A percentile compares a stretch with the other conserved stretches of the same genome.
Evolutionary conservation across 2,113 vertebrate genomes (phyloP).

Genomic region (Axis porcinus): DNA sequence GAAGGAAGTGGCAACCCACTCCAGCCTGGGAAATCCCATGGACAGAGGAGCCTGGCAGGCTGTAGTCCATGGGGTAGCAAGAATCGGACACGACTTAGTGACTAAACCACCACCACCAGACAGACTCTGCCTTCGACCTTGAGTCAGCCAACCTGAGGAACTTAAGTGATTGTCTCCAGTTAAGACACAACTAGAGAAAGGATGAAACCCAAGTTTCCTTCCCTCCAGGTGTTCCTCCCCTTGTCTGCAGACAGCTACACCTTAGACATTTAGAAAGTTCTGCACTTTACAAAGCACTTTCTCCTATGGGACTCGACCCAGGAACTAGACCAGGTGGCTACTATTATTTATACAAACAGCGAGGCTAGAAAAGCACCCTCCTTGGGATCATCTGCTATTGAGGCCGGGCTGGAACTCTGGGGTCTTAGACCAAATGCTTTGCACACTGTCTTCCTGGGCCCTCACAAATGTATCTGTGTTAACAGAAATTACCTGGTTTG

Average conservation of each 20-base stretch:
- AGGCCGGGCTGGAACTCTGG: neutral
- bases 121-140: neutral
- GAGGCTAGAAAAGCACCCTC: neutral
- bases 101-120: neutral
- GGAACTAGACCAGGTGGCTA: neutral
- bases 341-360: neutral
- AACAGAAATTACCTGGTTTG: neutral
- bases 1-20: neutral
- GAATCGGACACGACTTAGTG: accelerated
- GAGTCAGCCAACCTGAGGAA: neutral
- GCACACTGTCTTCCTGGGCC: neutral
- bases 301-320: neutral
- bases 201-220: neutral
- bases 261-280: neutral
- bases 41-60: neutral
- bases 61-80: neutral
- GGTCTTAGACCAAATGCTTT: neutral
- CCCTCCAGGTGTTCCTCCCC: accelerated
- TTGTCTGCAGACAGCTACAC: neutral
- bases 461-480: neutral
- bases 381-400: neutral
- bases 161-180: neutral
- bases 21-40: neutral
- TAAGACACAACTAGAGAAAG: neutral
- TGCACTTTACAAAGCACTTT: neutral